These are phyloP conservation scores for Drosophila sp. DNA, from an alignment of 1,140 invertebrate species.

Conservation along the genomic window DNA sequence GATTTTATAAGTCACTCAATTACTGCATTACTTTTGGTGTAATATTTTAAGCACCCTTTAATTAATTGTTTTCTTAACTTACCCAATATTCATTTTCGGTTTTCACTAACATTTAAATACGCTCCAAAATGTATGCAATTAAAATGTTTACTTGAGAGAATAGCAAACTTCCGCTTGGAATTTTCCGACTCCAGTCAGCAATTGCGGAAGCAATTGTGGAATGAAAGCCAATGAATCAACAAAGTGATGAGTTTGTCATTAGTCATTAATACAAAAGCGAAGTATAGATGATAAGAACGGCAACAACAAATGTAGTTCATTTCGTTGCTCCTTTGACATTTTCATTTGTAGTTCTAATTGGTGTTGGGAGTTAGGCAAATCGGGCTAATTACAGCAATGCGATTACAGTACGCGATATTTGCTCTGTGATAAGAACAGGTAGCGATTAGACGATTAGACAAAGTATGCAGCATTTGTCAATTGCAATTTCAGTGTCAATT, in stretches of 20 bases:
- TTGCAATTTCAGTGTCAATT: constrained; percentile 20
- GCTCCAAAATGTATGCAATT: too few relatives aligned
- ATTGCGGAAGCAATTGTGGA: background rate
- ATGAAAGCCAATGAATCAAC: background rate
- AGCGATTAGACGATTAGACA: too few relatives aligned
- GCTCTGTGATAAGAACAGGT: constrained; percentile 6
- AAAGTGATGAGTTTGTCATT: background rate
- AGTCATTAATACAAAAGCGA: constrained; percentile 6
- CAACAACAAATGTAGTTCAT: constrained; percentile 13
- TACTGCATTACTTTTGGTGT: too few relatives aligned
- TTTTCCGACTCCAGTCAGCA: too few relatives aligned
- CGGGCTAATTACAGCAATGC: constrained; percentile 7
- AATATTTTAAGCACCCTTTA: too few relatives aligned
- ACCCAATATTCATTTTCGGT: too few relatives aligned
- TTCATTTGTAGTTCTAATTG: background rate
- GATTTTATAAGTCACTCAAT: too few relatives aligned
- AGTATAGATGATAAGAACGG: background rate
- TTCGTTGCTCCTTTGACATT: constrained; percentile 10
- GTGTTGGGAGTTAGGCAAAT: constrained; percentile 6
- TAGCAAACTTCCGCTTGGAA: too few relatives aligned
- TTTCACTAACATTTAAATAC: too few relatives aligned
- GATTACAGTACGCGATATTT: constrained; percentile 21
- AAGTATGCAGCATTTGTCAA: too few relatives aligned
- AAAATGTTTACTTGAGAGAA: too few relatives aligned
- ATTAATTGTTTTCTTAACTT: too few relatives aligned